Conservation (phyloP, 2,888 invertebrate genomes). For the Euzetes globulus region DNA sequence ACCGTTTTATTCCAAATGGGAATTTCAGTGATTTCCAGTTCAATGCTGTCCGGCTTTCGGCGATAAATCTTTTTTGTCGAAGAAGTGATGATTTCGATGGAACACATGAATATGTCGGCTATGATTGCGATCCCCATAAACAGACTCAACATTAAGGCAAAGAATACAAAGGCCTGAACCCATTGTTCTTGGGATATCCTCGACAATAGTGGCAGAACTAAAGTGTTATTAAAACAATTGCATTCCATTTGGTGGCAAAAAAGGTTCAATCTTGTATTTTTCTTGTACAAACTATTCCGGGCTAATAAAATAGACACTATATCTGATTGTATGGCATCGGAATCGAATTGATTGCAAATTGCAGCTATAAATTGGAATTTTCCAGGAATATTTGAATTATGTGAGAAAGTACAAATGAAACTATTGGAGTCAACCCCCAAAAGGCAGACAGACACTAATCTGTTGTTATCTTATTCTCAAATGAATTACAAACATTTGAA, state of each 20-base stretch:
- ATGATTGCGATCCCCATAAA: constrained; percentile 56
- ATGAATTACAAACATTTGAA: too few relatives aligned
- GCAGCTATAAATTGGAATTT: too few relatives aligned
- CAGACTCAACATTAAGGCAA: constrained; percentile 52
- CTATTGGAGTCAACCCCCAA: too few relatives aligned
- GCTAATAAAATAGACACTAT: too few relatives aligned
- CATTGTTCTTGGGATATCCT: constrained; percentile 51
- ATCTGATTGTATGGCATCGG: too few relatives aligned
- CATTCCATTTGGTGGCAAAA: neutral
- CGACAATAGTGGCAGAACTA: constrained; percentile 50
- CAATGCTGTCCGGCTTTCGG: constrained; percentile 43
- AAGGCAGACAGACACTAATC: too few relatives aligned
- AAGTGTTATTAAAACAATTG: constrained; percentile 45
- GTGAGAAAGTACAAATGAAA: too few relatives aligned
- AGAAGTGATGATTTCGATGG: constrained; percentile 55
- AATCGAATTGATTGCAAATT: too few relatives aligned
- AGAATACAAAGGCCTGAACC: constrained; percentile 49
- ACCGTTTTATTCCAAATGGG: constrained; percentile 55
- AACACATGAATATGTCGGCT: constrained; percentile 56
- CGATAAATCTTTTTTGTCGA: constrained; percentile 49
- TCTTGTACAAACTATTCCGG: too few relatives aligned
- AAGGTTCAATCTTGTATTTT: too few relatives aligned
- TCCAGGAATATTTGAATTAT: too few relatives aligned
- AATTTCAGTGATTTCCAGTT: constrained; percentile 52
- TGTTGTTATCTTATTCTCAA: too few relatives aligned